These are phyloP conservation scores for Diadegma fenestrale DNA, from an alignment of 2,888 invertebrate genomes.

Conservation along the genomic window DNA sequence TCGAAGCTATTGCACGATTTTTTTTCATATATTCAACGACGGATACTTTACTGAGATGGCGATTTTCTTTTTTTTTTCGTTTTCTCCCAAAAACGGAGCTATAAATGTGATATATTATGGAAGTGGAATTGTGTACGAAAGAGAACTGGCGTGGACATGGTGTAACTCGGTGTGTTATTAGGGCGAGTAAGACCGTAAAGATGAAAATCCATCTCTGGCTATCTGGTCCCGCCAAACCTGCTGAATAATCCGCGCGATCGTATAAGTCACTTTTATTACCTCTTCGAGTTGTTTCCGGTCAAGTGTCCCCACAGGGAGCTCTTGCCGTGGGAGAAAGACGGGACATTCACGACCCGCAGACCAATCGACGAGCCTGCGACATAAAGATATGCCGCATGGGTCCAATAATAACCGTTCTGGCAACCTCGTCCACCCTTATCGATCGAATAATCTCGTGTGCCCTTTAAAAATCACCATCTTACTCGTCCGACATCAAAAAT, in stretches of 20 bases:
- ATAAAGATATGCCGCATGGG: conserved; percentile 81
- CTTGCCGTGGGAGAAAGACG: conserved; percentile 41
- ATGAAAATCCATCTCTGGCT: conserved; percentile 57
- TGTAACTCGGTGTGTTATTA: conserved; percentile 65
- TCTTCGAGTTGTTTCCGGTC: conserved; percentile 79
- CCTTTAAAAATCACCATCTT: conserved; percentile 8
- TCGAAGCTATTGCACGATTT: not conserved
- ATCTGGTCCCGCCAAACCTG: conserved; percentile 52
- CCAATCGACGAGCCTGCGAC: conserved; percentile 65
- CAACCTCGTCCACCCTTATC: conserved; percentile 72
- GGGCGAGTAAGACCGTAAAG: conserved; percentile 64
- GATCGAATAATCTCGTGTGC: conserved; percentile 18
- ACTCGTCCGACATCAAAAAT: not conserved
- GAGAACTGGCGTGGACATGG: conserved; percentile 39
- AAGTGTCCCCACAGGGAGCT: conserved; percentile 81
- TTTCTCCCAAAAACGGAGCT: not conserved
- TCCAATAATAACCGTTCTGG: conserved; percentile 75
- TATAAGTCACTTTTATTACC: conserved; percentile 80
- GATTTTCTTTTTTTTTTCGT: not conserved
- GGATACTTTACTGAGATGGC: not conserved
- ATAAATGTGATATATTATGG: conserved; percentile 46
- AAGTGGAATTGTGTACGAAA: conserved; percentile 23
- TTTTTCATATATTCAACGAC: conserved; percentile 5
- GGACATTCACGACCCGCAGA: conserved; percentile 58
- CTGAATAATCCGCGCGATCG: conserved; percentile 73